These are phyloP conservation scores for Neosilurus mollespiculum DNA, from an alignment of 2,797 vertebrate genomes.

Conservation along the genomic window DNA sequence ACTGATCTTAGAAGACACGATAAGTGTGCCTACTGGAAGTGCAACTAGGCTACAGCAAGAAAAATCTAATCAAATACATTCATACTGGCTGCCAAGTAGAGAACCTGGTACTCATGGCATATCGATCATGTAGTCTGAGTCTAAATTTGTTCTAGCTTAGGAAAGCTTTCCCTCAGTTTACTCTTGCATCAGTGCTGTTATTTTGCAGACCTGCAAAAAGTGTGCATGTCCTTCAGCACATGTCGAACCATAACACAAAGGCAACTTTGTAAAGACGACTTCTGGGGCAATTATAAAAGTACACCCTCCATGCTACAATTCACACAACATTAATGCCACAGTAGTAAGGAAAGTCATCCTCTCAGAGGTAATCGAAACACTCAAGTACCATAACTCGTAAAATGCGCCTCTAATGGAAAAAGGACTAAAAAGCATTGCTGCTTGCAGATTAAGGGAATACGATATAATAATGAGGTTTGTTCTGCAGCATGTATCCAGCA, in stretches of 20 bases:
- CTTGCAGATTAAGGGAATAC: not conserved
- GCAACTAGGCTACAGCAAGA: slow-evolving; percentile 1
- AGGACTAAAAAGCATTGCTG: not conserved
- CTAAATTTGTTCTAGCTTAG: not conserved
- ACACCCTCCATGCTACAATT: not conserved
- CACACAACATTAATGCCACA: not conserved
- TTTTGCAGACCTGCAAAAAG: not conserved
- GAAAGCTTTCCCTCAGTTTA: not conserved
- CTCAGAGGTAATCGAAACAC: not conserved
- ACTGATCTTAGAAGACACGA: not conserved
- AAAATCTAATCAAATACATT: not conserved
- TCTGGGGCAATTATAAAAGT: not conserved
- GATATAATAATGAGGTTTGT: not conserved
- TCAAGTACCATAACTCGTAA: not conserved
- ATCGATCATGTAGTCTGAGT: not conserved
- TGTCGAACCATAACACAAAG: not conserved
- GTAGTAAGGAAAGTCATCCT: not conserved
- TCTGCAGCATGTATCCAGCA: slow-evolving; percentile 6
- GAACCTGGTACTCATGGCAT: not conserved
- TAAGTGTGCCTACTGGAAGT: not conserved
- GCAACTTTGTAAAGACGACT: not conserved
- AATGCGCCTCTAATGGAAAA: not conserved
- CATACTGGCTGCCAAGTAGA: slow-evolving; percentile 16
- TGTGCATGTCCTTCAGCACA: not conserved
- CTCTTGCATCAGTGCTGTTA: not conserved